Conservation (phyloP, 2,797 vertebrate genomes). For the Botia kubotai region DNA sequence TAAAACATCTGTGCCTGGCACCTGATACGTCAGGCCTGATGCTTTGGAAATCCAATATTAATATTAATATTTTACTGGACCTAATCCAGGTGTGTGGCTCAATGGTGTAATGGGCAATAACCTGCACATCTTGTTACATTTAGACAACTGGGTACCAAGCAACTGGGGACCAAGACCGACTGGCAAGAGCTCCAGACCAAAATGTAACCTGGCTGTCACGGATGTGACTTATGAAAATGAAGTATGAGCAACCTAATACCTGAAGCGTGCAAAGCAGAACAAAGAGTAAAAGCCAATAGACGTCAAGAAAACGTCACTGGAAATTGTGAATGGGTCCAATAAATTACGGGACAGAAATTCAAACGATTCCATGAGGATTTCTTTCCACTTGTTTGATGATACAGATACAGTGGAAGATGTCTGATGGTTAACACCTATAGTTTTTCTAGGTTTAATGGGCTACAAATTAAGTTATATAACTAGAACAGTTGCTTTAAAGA, state of each 20-base stretch:
- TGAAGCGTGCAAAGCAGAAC: conserved; percentile 5
- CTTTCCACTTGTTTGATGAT: neutral
- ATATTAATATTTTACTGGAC: conserved; percentile 47
- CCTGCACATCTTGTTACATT: conserved; percentile 38
- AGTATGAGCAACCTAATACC: conserved; percentile 36
- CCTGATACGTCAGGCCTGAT: conserved; percentile 45
- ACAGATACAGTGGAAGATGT: neutral
- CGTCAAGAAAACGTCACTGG: conserved; percentile 37
- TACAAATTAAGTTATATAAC: conserved; percentile 31
- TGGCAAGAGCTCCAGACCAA: conserved; percentile 36
- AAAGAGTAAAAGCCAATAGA: conserved; percentile 18
- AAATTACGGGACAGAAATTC: conserved; percentile 3
- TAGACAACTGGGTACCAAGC: neutral
- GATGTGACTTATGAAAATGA: conserved; percentile 39
- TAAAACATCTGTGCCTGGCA: conserved; percentile 54
- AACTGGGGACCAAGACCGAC: conserved; percentile 4
- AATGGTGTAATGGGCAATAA: conserved; percentile 35
- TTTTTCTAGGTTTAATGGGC: neutral
- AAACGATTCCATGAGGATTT: conserved; percentile 21
- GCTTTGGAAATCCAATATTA: conserved; percentile 55
- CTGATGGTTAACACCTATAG: neutral
- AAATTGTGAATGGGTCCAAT: conserved; percentile 37
- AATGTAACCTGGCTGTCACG: conserved; percentile 34
- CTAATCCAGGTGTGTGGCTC: conserved; percentile 43
- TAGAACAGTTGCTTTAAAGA: conserved; percentile 39